phyloP scores from a whole-genome alignment of 2,797 vertebrate species.

The Xenentodon cancila region DNA sequence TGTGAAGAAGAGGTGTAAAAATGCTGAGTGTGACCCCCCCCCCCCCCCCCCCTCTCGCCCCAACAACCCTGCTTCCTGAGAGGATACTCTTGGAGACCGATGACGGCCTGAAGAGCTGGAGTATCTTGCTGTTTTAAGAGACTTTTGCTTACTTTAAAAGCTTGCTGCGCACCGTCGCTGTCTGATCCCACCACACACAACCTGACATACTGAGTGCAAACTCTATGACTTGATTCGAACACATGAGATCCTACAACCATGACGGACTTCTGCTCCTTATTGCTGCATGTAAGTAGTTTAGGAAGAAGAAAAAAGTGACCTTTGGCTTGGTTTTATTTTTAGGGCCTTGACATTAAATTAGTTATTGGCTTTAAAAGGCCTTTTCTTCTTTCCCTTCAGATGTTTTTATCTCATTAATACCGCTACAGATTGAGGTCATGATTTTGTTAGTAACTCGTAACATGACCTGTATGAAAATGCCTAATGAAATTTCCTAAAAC shows the following conservation, averaged over 20 bases:
- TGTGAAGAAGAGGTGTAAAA: constrained; percentile 65
- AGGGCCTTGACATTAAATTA: neutral
- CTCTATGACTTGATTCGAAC: constrained; percentile 15
- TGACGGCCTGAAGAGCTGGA: constrained; percentile 8
- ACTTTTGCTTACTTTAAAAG: neutral
- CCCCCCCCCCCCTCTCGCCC: too few relatives aligned
- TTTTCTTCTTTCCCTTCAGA: neutral
- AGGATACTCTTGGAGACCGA: constrained; percentile 12
- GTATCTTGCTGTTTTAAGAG: neutral
- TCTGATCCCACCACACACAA: neutral
- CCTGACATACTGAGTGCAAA: neutral
- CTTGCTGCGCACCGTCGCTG: constrained; percentile 2
- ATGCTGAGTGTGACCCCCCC: constrained; percentile 47
- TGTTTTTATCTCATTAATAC: neutral
- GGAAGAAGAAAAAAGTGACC: neutral
- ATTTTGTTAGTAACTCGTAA: neutral
- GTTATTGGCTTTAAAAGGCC: neutral
- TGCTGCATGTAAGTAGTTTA: constrained; percentile 3
- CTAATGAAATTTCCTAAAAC: neutral
- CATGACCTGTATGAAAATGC: neutral
- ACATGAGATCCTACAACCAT: constrained; percentile 6
- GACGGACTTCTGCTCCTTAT: neutral
- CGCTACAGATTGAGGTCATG: neutral
- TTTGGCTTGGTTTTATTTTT: neutral
- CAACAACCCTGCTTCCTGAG: constrained; percentile 44